Evolutionary conservation across 2,797 vertebrate genomes (phyloP), one percentile per base, ranked within the genome.

Genomic region (Eulemur albifrons): DNA sequence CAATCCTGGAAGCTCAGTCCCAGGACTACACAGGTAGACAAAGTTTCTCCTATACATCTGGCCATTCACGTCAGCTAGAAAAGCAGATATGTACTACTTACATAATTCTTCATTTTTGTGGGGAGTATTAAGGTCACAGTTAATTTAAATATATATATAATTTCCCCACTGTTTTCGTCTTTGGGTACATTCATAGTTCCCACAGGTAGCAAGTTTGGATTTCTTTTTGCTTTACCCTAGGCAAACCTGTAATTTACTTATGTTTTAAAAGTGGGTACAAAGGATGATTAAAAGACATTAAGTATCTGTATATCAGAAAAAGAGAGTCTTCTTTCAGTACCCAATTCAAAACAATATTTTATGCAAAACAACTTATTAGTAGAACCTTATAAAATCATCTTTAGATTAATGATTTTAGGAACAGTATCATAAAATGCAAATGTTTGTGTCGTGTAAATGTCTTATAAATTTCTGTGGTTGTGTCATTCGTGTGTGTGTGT

Each of bases 201-300:
- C 25, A 67, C 15, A 93, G 25, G 18, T 69, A 87, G n/a, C 38
- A 75, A 70, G 23, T 94, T 35, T 59, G 45, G 38, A 83, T 85
- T 95, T 92, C n/a, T 20, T 84, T 88, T 81, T 76, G 25, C 63
- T 93, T 90, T 93, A 65, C 38, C 18, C 54, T 89, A 80, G 9
- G n/a, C 38, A 92, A 94, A 89, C 14, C 14, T 35, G 27, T 32
- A 96, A 89, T 80, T 73, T 88, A 70, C 32, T 67, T 77, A 25
- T 4, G 21, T 76, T 94, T 97, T 63, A 84, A 94, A 94, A 30
- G 40, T 93, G 77, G 65, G 14, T 76, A 61, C n/a, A 87, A 75
- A 88, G 72, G 7, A 54, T 54, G 61, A 81, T 91, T 94, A 50
- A 89, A 95, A 93, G n/a, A 77, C 18, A 38, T 81, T 81, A 45